Evolutionary conservation across 2,888 invertebrate genomes (phyloP), one percentile per base, ranked within the genome.

Genomic region (Macaria liturata): DNA sequence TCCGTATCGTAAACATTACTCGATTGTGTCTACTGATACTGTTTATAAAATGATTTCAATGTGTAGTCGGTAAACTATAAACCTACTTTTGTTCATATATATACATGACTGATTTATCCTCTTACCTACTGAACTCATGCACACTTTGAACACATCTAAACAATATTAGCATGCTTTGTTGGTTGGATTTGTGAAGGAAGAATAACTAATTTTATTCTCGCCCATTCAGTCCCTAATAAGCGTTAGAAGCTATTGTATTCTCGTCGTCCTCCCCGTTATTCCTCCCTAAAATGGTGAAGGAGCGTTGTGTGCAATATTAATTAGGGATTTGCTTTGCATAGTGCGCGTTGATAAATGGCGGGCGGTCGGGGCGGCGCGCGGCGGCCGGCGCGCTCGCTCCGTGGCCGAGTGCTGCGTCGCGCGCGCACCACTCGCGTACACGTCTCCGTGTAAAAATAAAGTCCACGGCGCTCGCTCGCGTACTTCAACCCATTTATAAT

Each of bases 371-470:
- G 76, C 81, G 78, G 77, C 62, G 57, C 83, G 57, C 30, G 42
- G 54, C 71, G 71, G 79, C 68, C 20, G 20, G 75, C 79, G 74
- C 77, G 79, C 83, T 86, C 88, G 84, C 84, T 84, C 80, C 83
- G 83, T 72, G 76, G 74, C 76, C 70, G 80, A 76, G 76, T 74
- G 78, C 67, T 73, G 75, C 68, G 75, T 71, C 84, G 84, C 81
- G 84, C 81, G 84, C 87, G 84, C 87, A 80, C 77, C 83, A 81
- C 84, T 84, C 86, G 86, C 79, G 79, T 83, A 81, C 85, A 81
- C 85, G 90, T 86, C 89, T 86, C 88, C 85, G 91, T 85, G 82
- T 91, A 91, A 91, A 91, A 91, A 91, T 91, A 91, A 91, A 90
- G 88, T 90, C 89, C 73, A 84, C 86, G 73, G 83, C 79, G 84